These are phyloP conservation scores for Catalaphyllia jardinei DNA, from an alignment of 64 coral and sea anemone genomes.

Conservation along the genomic window DNA sequence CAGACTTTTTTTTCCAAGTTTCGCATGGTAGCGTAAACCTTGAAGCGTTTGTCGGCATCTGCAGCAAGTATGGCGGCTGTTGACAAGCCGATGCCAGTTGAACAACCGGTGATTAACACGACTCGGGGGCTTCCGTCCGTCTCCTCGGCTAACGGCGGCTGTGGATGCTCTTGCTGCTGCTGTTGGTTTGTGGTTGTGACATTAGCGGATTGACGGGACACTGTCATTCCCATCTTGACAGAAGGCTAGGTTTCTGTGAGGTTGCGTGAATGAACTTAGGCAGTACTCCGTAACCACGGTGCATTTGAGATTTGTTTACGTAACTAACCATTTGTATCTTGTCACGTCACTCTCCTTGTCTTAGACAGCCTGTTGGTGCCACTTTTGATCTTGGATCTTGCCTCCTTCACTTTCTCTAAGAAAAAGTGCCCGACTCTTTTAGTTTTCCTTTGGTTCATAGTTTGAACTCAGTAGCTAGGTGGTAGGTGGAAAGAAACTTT, in stretches of 20 bases:
- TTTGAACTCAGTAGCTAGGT: no score
- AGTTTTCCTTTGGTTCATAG: no score
- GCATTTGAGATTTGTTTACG: not conserved
- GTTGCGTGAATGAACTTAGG: no score
- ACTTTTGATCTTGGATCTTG: no score
- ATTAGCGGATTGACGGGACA: not conserved
- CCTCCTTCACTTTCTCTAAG: no score
- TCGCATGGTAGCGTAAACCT: constrained; percentile 82
- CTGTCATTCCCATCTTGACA: not conserved
- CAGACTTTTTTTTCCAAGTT: constrained; percentile 64
- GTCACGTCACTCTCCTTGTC: no score
- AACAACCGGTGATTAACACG: constrained; percentile 66
- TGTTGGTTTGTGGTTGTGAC: not conserved
- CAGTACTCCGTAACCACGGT: not conserved
- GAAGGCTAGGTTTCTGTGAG: not conserved
- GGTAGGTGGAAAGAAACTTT: no score
- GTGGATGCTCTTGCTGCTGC: not conserved
- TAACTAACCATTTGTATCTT: no score
- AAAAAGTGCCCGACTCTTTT: no score
- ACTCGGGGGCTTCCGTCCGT: not conserved
- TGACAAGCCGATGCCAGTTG: constrained; percentile 57
- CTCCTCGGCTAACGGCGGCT: not conserved
- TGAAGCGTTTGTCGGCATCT: constrained; percentile 58
- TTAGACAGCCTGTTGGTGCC: no score
- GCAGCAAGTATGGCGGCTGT: constrained; percentile 60